Evolutionary conservation across 2,797 vertebrate species (phyloP), one percentile per base, ranked within the genome.

Genomic region (Amphiprion clarkii): DNA sequence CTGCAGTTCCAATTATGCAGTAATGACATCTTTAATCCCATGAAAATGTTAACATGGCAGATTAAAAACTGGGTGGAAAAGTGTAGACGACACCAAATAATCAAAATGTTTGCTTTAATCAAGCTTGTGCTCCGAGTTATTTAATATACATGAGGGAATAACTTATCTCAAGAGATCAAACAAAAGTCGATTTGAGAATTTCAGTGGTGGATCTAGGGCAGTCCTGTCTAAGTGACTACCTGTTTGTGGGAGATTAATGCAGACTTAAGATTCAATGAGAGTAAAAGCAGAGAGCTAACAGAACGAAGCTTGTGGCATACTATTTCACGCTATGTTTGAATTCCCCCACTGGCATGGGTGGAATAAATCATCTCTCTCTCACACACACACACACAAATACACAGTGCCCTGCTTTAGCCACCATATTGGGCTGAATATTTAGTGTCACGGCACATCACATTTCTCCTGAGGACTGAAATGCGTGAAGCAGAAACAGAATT

Each of bases 371-470:
- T 27, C 75, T 60, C 2, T 21, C 63, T 78, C 62, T 61, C 19
- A 52, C 25, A 46, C 49, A 61, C 40, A 66, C 21, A 66, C 4
- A 4, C 69, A 83, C 52, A 69, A 17, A 58, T 2, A 72, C 27
- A 69, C 44, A 31, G 29, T 49, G 54, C 57, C 52, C 60, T 54
- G 55, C 59, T 78, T 74, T 54, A 72, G 74, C 72, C 77, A 78
- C 58, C 74, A 77, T 77, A 81, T 75, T 85, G 76, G 74, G 57
- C 67, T 77, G 76, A 87, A 88, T 84, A 85, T 89, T 89, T 87
- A 79, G 78, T 70, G 76, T 76, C 74, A 81, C 14, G 25, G 57
- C 58, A 65, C 74, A 76, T 80, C 72, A 82, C 75, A 83, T 88
- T 83, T 82, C 84, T 83, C 72, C 63, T 42, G 55, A 81, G 81